Evolutionary conservation across 2,113 vertebrate species (phyloP).

Genomic region (Ifrita kowaldi): DNA sequence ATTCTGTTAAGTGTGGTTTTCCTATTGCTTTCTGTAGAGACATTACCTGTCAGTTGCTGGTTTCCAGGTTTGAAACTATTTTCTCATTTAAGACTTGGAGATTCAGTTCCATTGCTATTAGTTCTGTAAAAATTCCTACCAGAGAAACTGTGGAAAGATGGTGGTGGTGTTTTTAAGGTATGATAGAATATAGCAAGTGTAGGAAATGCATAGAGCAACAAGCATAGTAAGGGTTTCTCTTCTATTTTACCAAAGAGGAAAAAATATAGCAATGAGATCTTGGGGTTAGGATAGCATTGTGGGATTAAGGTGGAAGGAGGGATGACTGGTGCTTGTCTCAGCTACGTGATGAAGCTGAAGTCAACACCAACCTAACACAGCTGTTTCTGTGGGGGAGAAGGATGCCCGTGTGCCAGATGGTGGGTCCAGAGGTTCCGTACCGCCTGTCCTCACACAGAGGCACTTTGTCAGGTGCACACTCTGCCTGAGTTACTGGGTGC

Average conservation of each 20-base stretch:
- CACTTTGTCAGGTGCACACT: rapidly evolving
- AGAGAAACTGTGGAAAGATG: not conserved
- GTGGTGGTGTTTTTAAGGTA: not conserved
- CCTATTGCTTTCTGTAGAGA: not conserved
- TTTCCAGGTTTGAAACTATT: not conserved
- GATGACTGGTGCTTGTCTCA: not conserved
- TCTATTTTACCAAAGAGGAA: not conserved
- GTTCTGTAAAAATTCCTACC: not conserved
- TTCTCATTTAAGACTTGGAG: not conserved
- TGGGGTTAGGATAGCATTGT: not conserved
- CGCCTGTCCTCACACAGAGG: not conserved
- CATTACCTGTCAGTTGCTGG: not conserved
- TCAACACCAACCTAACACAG: not conserved
- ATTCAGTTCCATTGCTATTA: not conserved
- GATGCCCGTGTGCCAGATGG: not conserved
- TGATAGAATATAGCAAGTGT: not conserved
- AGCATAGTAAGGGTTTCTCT: rapidly evolving
- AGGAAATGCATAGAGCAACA: not conserved
- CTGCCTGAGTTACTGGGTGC: not conserved
- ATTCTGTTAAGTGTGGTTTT: not conserved
- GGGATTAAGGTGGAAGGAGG: not conserved
- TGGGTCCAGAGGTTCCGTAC: not conserved
- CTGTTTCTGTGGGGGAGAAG: not conserved
- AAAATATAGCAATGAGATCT: not conserved
- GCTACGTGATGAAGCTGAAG: not conserved